Base-by-base conservation (phyloP, 2,888 invertebrate species). In the Ennomos fuscantarius region DNA sequence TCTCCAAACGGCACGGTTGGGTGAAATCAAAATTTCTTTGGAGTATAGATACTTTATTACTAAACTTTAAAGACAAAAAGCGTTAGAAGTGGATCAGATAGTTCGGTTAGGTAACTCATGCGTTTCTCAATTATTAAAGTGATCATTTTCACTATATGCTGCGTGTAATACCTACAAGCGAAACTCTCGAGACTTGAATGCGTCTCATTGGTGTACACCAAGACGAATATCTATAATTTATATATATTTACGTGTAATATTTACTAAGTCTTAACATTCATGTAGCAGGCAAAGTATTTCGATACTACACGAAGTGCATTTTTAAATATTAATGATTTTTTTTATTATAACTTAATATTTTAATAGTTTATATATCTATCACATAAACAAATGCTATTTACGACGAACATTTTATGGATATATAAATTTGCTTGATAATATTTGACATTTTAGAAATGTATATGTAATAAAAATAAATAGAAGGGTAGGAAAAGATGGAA, bases 21-120 rank as follows among this genome's bases (percentile, higher is more conserved):
- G 86, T 87, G 87, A 88, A 91, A 92, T 91, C 79, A 92, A 91
- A 90, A 84, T 87, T 83, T 90, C 87, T 89, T 88, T 89, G 88
- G 92, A 90, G 84, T 91, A 92, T 80, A 90, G 84, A 87, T 89
- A 90, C 84, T 91, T 92, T 91, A 92, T 91, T 92, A 90, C 88
- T 90, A 90, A 83, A 76, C 68, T 84, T 88, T 83, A 82, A 79
- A 82, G 82, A 84, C 79, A 49, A 51, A 34, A 89, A 89, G 90
- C 89, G 73, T 82, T 82, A 86, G 79, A 75, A 76, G 66, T 76
- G 76, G 73, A 78, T 73, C 69, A 82, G 74, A 72, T 69, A 82
- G 73, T 74, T 79, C 73, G 70, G 73, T 74, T 69, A 68, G 67
- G 60, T 66, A 70, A 79, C 72, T 79, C 87, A 87, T 89, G 87